Percentiles rank a stretch among this genome's conserved stretches.
Conservation (phyloP, 2,113 vertebrate genomes). For the Lucifuga dentata region DNA sequence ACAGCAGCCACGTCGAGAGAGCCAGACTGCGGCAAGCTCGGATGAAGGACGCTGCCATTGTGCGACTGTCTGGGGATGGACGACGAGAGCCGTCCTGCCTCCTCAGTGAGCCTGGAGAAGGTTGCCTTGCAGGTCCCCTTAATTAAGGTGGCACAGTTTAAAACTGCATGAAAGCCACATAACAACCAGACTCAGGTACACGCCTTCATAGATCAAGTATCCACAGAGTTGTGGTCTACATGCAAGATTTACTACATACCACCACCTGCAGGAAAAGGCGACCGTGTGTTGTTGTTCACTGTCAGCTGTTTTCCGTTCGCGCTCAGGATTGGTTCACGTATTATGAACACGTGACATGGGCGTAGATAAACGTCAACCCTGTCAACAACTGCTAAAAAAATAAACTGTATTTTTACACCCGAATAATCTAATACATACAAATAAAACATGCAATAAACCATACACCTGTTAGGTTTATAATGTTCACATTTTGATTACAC, state of each 20-base stretch:
- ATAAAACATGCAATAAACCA: too few species aligned
- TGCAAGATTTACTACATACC: constrained; percentile 33
- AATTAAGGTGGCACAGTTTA: background rate
- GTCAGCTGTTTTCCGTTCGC: constrained; percentile 54
- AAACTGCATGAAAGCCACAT: background rate
- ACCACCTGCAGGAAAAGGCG: constrained; percentile 43
- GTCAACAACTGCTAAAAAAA: too few species aligned
- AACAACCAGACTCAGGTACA: background rate
- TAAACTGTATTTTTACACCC: too few species aligned
- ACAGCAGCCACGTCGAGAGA: constrained; percentile 97
- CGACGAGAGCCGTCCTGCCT: background rate
- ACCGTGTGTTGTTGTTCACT: constrained; percentile 60
- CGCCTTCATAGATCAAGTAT: background rate
- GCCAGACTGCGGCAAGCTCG: constrained; percentile 95
- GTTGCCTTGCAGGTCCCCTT: too few species aligned
- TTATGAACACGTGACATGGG: constrained; percentile 53
- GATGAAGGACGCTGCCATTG: constrained; percentile 91
- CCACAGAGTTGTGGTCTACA: constrained; percentile 5
- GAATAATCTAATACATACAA: too few species aligned
- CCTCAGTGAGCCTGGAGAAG: background rate
- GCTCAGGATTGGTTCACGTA: constrained; percentile 48
- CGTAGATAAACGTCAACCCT: constrained; percentile 5
- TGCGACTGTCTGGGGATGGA: constrained; percentile 26
- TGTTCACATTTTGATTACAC: too few species aligned
- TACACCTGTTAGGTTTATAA: too few species aligned